phyloP scores from a whole-genome alignment of 2,888 invertebrate genomes.

The Oscheius sp. region DNA sequence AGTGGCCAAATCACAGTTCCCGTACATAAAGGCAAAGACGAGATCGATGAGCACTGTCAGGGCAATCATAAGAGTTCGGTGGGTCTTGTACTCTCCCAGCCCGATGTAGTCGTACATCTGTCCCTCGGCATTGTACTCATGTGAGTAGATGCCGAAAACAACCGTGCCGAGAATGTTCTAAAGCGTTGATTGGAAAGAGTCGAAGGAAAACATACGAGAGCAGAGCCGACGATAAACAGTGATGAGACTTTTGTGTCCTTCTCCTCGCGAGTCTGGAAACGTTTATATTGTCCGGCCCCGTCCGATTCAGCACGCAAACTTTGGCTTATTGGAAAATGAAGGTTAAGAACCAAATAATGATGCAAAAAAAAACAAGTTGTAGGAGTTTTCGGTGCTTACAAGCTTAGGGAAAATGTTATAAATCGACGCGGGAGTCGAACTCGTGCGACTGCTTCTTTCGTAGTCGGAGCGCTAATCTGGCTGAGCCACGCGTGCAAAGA shows the following conservation, averaged over 20 bases:
- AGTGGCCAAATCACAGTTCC: neutral
- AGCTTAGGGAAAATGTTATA: neutral
- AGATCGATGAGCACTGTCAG: neutral
- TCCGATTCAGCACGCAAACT: no score
- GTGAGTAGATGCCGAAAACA: slow-evolving; percentile 16
- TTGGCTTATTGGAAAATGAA: no score
- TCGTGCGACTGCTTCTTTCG: no score
- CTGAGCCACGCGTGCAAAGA: no score
- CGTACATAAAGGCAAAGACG: slow-evolving; percentile 6
- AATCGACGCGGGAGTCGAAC: no score
- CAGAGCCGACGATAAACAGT: slow-evolving; percentile 1
- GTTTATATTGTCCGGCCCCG: neutral
- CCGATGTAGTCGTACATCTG: slow-evolving; percentile 1
- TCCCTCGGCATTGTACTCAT: neutral
- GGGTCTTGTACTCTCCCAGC: neutral
- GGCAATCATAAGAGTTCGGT: neutral
- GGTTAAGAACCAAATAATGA: no score
- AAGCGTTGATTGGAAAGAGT: no score
- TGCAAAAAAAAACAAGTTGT: neutral
- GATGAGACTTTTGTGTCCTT: slow-evolving; percentile 9
- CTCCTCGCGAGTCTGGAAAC: slow-evolving; percentile 9
- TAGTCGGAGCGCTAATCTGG: no score
- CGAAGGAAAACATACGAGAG: neutral
- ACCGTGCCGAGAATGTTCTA: slow-evolving; percentile 9
- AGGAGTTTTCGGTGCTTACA: neutral